Evolutionary conservation across 2,888 invertebrate genomes (phyloP).

Genomic region (Agrotis ipsilon): DNA sequence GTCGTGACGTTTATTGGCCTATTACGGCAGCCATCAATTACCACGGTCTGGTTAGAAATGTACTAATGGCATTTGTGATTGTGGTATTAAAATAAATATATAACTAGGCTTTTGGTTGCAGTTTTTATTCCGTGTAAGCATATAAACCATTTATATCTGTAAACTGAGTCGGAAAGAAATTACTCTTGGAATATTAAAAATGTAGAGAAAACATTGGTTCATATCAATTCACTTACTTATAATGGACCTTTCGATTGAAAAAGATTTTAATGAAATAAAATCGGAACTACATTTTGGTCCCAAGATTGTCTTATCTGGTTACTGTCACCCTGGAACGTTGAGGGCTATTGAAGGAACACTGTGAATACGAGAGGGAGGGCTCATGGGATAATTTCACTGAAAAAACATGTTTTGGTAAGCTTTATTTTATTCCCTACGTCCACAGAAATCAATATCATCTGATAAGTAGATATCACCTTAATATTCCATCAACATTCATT

Average conservation of each 20-base stretch:
- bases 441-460: conserved; percentile 9
- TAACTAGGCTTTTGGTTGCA: background rate
- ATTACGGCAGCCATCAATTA: conserved; percentile 18
- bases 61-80: conserved; percentile 14
- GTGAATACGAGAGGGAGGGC: too few relatives aligned
- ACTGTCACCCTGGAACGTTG: too few relatives aligned
- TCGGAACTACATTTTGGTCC: background rate
- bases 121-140: conserved; percentile 15
- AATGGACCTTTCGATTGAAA: background rate
- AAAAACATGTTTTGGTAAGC: too few relatives aligned
- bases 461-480: conserved; percentile 6
- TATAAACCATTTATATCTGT: conserved; percentile 9
- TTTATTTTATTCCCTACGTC: background rate
- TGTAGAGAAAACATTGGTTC: background rate
- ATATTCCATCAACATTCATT: conserved; percentile 30
- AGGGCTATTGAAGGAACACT: too few relatives aligned
- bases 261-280: background rate
- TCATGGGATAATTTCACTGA: too few relatives aligned
- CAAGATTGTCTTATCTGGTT: too few relatives aligned
- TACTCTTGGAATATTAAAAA: background rate
- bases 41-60: conserved; percentile 9
- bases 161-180: background rate
- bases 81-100: conserved; percentile 10
- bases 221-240: too few relatives aligned
- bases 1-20: conserved; percentile 18